Base-by-base conservation (phyloP, 2,113 vertebrate species). In the Choloepus hoffmanni region DNA sequence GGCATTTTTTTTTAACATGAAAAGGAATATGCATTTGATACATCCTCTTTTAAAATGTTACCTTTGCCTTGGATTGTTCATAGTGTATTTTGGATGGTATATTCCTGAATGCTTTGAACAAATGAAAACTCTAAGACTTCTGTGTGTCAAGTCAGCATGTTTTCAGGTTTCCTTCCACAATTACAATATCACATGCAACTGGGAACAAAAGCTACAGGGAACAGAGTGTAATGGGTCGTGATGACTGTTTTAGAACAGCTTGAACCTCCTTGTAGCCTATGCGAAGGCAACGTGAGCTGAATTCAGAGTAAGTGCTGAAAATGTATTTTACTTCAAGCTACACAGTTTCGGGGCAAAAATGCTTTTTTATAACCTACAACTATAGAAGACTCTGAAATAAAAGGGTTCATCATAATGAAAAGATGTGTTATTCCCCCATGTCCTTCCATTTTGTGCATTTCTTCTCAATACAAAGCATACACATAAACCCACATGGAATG, bases 201-300 rank as follows among this genome's bases (percentile, higher is more conserved):
- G 96, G 98, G 98, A 98, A 99, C 98, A 99, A 99, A 99, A 98
- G 99, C 99, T 98, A 98, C 98, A 98, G 98, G 99, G 99, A 98
- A 98, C 97, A 98, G 98, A 98, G 98, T 99, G 98, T 99, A 99
- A 99, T 99, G 99, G 99, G 98, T 98, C 98, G 96, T 98, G 99
- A 99, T 99, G 99, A 99, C 99, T 99, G 98, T 99, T 98, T 99
- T 98, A 98, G 99, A 99, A 99, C 99, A 99, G 99, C 99, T 98
- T 99, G 99, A 99, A 98, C 96, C 98, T 98, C 98, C 98, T 98
- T 97, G 98, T 98, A 98, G 98, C 98, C 98, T 99, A 98, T 97
- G 97, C 98, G 98, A 98, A 98, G 98, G 98, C 72, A 98, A 98
- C 99, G 99, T 99, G 99, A 99, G 98, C 98, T 98, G 99, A 99